These are phyloP conservation scores for Argopecten irradians DNA, from an alignment of 1,140 invertebrate genomes.

Conservation along the genomic window DNA sequence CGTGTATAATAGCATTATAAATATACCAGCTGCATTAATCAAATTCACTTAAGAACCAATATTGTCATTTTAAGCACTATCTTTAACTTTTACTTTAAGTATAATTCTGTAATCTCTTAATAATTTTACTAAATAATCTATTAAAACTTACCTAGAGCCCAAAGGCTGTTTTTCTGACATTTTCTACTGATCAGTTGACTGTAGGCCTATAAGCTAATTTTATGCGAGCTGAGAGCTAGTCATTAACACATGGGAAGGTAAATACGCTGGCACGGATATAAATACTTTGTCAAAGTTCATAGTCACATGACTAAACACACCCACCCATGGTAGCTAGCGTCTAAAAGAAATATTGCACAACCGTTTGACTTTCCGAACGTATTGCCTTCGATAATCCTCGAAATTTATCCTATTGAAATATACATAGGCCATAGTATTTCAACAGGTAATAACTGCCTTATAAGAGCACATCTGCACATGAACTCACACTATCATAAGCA, in stretches of 20 bases:
- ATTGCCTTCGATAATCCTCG: background rate
- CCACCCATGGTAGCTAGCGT: background rate
- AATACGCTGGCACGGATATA: background rate
- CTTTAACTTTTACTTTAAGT: no score
- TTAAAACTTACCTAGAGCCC: background rate
- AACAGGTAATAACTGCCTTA: no score
- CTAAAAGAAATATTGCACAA: background rate
- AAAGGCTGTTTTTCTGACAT: background rate
- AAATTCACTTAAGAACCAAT: no score
- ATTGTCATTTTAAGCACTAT: no score
- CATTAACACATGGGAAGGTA: background rate
- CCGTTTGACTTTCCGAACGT: background rate
- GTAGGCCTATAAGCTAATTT: no score
- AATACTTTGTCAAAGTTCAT: background rate
- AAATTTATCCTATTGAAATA: no score
- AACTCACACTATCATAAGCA: background rate
- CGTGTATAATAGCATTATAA: no score
- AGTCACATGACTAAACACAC: slow-evolving; percentile 5
- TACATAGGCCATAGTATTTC: no score
- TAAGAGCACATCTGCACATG: background rate
- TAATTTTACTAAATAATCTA: no score
- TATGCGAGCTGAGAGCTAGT: background rate
- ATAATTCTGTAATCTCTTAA: no score
- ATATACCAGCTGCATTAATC: no score
- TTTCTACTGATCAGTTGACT: background rate